Evolutionary conservation across 2,797 vertebrate species (phyloP).

Genomic region (Arnoldichthys spilopterus): DNA sequence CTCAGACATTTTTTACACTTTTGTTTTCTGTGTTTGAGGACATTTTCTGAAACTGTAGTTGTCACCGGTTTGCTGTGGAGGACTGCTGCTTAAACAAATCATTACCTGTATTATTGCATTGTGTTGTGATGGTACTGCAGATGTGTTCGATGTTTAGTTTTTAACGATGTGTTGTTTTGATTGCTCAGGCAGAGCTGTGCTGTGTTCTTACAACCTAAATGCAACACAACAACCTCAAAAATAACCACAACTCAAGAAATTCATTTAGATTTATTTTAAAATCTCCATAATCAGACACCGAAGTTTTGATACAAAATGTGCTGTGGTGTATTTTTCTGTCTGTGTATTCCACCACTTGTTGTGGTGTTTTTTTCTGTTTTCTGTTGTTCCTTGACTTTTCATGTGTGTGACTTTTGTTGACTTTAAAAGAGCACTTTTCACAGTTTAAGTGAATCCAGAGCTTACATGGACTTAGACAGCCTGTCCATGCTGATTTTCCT

Average conservation of each 20-base stretch:
- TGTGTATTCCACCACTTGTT: too few relatives aligned
- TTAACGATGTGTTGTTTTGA: too few relatives aligned
- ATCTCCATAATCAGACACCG: background rate
- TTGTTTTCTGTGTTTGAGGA: background rate
- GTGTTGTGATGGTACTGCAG: too few relatives aligned
- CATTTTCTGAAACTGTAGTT: background rate
- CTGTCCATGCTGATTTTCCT: background rate
- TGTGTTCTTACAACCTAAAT: too few relatives aligned
- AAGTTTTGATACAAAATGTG: background rate
- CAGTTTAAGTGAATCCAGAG: background rate
- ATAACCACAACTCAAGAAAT: too few relatives aligned
- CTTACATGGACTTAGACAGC: too few relatives aligned
- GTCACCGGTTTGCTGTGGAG: slow-evolving; percentile 1
- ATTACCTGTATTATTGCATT: background rate
- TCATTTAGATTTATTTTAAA: too few relatives aligned
- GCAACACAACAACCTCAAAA: too few relatives aligned
- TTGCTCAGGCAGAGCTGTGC: too few relatives aligned
- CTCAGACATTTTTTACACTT: background rate
- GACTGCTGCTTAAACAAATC: background rate
- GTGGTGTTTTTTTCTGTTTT: background rate
- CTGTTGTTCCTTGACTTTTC: background rate
- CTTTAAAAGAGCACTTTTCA: background rate
- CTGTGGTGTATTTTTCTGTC: too few relatives aligned
- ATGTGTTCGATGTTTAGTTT: too few relatives aligned
- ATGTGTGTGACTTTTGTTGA: background rate